These are phyloP conservation scores for Hoplodrina blanda DNA, from an alignment of 2,888 invertebrate species.

Conservation along the genomic window DNA sequence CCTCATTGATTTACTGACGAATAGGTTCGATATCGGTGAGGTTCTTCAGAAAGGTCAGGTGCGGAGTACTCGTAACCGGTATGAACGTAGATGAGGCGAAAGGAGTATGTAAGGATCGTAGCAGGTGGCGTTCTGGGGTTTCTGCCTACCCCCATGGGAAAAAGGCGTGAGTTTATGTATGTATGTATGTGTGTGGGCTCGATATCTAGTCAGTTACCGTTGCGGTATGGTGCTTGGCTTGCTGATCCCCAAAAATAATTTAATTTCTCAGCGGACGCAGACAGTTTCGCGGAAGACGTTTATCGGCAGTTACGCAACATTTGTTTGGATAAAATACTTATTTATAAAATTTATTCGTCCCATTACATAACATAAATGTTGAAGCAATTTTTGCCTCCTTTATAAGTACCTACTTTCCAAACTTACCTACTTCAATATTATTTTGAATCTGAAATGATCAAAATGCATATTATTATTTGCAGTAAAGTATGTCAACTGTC, in stretches of 20 bases:
- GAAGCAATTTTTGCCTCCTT: not conserved
- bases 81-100: too few relatives aligned
- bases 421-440: not conserved
- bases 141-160: too few relatives aligned
- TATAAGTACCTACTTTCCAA: not conserved
- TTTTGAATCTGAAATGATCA: slow-evolving; percentile 12
- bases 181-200: too few relatives aligned
- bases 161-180: too few relatives aligned
- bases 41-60: too few relatives aligned
- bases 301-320: slow-evolving; percentile 38
- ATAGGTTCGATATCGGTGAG: not conserved
- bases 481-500: slow-evolving; percentile 33
- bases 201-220: not conserved
- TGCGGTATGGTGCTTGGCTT: not conserved
- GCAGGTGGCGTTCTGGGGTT: too few relatives aligned
- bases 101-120: too few relatives aligned
- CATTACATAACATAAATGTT: slow-evolving; percentile 11
- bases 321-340: slow-evolving; percentile 9
- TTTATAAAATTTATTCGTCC: slow-evolving; percentile 10
- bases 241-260: slow-evolving; percentile 13
- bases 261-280: slow-evolving; percentile 9
- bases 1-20: not conserved
- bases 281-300: slow-evolving; percentile 26
- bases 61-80: too few relatives aligned
- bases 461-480: slow-evolving; percentile 39